These are phyloP conservation scores for Galbula dea DNA, from an alignment of 2,113 vertebrate genomes.

Conservation along the genomic window DNA sequence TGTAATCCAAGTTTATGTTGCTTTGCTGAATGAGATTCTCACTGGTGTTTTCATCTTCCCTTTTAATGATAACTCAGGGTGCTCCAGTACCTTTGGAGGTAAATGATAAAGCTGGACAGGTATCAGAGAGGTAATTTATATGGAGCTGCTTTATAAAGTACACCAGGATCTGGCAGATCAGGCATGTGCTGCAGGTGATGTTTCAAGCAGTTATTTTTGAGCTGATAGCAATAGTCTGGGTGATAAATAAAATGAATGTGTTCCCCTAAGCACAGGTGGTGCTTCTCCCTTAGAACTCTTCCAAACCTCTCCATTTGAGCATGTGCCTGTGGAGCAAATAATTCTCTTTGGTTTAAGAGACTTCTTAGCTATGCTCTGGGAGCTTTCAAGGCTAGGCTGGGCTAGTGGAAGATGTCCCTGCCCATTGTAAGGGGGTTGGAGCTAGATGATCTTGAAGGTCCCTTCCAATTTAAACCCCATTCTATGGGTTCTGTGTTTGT, in stretches of 20 bases:
- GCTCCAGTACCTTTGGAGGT: not conserved
- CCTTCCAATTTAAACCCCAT: not conserved
- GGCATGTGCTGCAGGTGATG: not conserved
- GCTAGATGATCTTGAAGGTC: not conserved
- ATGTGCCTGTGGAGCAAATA: not conserved
- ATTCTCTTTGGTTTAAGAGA: not conserved
- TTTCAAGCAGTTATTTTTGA: not conserved
- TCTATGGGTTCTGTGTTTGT: not conserved
- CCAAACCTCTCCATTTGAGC: not conserved
- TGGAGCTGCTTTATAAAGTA: not conserved
- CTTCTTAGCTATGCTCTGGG: not conserved
- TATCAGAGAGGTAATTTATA: not conserved
- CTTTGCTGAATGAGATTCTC: not conserved
- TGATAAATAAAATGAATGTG: slow-evolving; percentile 17
- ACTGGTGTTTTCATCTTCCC: not conserved
- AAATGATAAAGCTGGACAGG: not conserved
- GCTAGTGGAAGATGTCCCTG: not conserved
- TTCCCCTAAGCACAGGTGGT: not conserved
- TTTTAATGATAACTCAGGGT: not conserved
- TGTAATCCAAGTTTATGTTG: not conserved
- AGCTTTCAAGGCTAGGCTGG: too few relatives aligned
- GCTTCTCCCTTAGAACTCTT: not conserved
- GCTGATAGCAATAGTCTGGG: not conserved
- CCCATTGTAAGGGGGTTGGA: not conserved
- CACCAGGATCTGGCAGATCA: not conserved